Conservation (phyloP, 2,888 invertebrate species). For the Parapristionchus giblindavisi region DNA sequence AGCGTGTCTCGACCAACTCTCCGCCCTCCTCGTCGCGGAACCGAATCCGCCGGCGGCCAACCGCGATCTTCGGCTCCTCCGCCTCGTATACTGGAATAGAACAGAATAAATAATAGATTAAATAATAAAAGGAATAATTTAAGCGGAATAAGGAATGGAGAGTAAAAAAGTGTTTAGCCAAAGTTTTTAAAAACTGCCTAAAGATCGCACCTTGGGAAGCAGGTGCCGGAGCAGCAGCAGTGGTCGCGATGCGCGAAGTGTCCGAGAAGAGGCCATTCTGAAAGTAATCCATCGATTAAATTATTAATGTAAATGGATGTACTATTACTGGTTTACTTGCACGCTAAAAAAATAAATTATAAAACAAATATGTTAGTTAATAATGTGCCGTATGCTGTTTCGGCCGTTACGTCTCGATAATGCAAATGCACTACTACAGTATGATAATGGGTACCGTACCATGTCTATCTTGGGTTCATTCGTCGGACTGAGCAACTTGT, state of each 20-base stretch:
- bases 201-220: too few species aligned
- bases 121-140: too few species aligned
- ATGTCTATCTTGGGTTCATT: conserved; percentile 23
- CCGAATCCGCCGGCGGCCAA: conserved; percentile 22
- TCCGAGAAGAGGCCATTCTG: conserved; percentile 37
- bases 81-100: conserved; percentile 26
- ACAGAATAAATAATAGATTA: too few species aligned
- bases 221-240: too few species aligned
- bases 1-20: conserved; percentile 28
- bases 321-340: neutral
- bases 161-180: too few species aligned
- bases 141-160: too few species aligned
- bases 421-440: neutral
- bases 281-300: neutral
- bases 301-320: neutral
- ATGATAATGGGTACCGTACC: conserved; percentile 13
- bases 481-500: conserved; percentile 26
- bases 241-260: conserved; percentile 25
- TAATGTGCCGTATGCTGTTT: neutral
- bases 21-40: conserved; percentile 30
- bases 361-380: neutral
- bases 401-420: too few species aligned
- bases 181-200: too few species aligned
- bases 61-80: conserved; percentile 29
- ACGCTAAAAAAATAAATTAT: neutral